Percentiles rank a stretch among this genome's conserved stretches.
These are phyloP conservation scores for Oreortyx pictus DNA, from an alignment of 2,797 vertebrate species.

Conservation along the genomic window DNA sequence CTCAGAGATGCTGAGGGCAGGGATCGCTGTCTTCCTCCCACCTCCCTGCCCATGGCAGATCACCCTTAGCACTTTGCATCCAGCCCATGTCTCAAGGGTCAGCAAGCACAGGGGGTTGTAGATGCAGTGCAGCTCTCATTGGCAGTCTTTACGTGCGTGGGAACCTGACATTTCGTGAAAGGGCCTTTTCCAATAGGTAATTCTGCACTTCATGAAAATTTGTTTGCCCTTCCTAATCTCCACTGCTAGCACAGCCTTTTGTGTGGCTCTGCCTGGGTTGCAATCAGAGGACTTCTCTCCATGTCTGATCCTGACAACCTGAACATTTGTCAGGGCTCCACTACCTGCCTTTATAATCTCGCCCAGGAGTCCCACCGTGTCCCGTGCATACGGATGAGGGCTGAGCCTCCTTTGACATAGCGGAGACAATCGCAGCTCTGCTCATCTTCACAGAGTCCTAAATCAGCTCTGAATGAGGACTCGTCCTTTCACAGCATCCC, in stretches of 20 bases:
- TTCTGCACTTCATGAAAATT: slow-evolving; percentile 36
- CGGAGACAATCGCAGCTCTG: not conserved
- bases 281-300: slow-evolving; percentile 13
- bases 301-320: not conserved
- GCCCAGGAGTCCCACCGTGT: not conserved
- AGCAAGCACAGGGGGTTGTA: not conserved
- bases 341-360: slow-evolving; percentile 18
- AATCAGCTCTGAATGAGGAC: not conserved
- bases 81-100: not conserved
- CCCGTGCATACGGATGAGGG: slow-evolving; percentile 7
- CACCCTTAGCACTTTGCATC: not conserved
- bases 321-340: slow-evolving; percentile 34
- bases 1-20: not conserved
- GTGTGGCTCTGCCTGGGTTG: not conserved
- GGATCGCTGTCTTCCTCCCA: not conserved
- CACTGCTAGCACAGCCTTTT: not conserved
- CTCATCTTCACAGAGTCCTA: not conserved
- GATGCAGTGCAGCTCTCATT: not conserved
- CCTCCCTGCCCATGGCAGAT: not conserved
- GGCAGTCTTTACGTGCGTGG: not conserved
- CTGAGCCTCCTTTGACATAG: not conserved
- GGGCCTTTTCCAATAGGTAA: not conserved
- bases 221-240: slow-evolving; percentile 40
- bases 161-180: not conserved
- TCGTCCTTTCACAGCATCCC: not conserved